Evolutionary conservation across 2,797 vertebrate species (phyloP).

Genomic region (Mus caroli): DNA sequence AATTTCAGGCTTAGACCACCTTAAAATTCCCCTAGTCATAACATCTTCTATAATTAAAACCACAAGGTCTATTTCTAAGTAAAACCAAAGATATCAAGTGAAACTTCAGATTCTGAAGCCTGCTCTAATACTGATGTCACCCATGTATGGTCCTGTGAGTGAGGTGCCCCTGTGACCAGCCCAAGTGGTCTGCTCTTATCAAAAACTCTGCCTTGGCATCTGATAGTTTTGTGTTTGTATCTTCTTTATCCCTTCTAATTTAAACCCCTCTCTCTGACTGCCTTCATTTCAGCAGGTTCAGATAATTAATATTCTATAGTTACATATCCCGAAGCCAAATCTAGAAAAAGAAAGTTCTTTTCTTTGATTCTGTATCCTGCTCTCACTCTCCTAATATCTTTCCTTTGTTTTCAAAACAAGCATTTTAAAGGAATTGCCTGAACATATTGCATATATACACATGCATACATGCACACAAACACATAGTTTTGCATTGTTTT

Average conservation of each 20-base stretch:
- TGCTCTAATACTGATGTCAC: not conserved
- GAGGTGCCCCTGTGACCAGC: not conserved
- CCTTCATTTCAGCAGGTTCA: not conserved
- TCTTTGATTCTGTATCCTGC: not conserved
- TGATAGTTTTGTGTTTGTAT: not conserved
- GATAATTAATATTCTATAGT: not conserved
- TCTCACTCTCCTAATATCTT: not conserved
- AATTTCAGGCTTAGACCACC: conserved; percentile 25
- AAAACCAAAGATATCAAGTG: not conserved
- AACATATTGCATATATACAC: not conserved
- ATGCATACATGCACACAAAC: too few species aligned
- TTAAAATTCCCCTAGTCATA: not conserved
- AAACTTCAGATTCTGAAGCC: not conserved
- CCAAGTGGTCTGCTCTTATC: rapidly evolving
- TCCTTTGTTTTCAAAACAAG: conserved; percentile 40
- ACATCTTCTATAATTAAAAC: not conserved
- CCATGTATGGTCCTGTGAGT: not conserved
- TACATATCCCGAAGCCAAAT: not conserved
- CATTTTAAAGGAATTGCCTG: not conserved
- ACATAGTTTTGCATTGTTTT: not conserved
- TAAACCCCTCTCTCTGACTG: not conserved
- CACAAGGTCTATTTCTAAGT: not conserved
- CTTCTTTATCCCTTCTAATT: not conserved
- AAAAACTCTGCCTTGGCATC: not conserved
- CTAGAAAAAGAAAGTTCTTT: not conserved